Evolutionary conservation across 37 sponge, comb jelly and placozoan species (phyloP).

Genomic region (Oopsacas minuta): DNA sequence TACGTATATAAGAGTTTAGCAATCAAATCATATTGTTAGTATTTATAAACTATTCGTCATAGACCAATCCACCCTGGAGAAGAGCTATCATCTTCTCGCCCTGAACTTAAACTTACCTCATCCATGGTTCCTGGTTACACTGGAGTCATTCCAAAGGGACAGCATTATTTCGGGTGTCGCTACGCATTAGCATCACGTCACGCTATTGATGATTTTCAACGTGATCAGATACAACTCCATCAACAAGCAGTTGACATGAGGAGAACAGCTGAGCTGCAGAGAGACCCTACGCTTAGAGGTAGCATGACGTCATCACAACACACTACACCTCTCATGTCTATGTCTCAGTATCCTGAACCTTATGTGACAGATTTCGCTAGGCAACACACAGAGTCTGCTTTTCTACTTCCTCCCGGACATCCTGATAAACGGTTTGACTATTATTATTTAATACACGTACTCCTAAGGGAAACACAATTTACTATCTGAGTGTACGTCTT

Average conservation of each 20-base stretch:
- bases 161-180: conserved; percentile 68
- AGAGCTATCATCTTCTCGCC: not conserved
- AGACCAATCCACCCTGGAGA: not conserved
- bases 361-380: conserved; percentile 44
- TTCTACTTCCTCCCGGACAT: conserved; percentile 50
- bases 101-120: conserved; percentile 7
- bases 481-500: too few species aligned
- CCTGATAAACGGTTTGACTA: conserved; percentile 40
- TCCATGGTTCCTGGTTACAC: conserved; percentile 94
- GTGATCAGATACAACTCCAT: conserved; percentile 44
- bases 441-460: too few species aligned
- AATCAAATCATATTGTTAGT: not conserved
- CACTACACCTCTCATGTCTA: conserved; percentile 49
- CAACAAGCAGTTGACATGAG: conserved; percentile 31
- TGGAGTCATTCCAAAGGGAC: conserved; percentile 76
- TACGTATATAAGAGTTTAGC: too few species aligned
- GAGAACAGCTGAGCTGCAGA: conserved; percentile 18
- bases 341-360: conserved; percentile 30
- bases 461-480: too few species aligned
- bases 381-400: conserved; percentile 60
- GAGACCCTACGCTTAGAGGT: conserved; percentile 16
- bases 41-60: not conserved
- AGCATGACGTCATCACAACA: conserved; percentile 21
- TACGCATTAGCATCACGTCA: conserved; percentile 78
- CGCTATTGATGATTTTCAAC: conserved; percentile 60